Evolutionary conservation across 1,140 invertebrate genomes (phyloP).

Genomic region (Meteorus sp.): DNA sequence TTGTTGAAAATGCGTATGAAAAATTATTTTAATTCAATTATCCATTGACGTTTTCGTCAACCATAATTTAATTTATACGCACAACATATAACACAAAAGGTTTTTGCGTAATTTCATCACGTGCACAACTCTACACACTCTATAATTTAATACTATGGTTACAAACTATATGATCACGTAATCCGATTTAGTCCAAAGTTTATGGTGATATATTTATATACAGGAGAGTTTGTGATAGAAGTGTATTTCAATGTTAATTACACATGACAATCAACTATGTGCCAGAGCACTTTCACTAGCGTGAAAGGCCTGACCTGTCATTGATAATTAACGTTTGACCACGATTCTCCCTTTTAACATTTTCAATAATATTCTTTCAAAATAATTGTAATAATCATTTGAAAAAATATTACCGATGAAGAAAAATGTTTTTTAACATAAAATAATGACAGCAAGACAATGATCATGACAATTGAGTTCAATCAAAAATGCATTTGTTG

Average conservation of each 20-base stretch:
- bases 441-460: too few species aligned
- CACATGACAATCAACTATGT: constrained; percentile 21
- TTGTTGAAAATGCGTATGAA: too few species aligned
- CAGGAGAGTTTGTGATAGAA: background rate
- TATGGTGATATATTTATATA: background rate
- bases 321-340: constrained; percentile 19
- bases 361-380: background rate
- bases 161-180: background rate
- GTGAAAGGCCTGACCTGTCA: constrained; percentile 20
- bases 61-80: background rate
- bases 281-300: constrained; percentile 17
- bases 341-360: background rate
- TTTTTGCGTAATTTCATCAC: constrained; percentile 11
- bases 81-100: background rate
- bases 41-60: too few species aligned
- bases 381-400: too few species aligned
- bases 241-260: constrained; percentile 12
- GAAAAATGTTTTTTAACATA: too few species aligned
- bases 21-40: too few species aligned
- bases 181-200: background rate
- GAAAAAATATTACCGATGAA: too few species aligned
- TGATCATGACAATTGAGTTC: too few species aligned
- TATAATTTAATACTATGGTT: background rate
- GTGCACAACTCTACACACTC: constrained; percentile 1
- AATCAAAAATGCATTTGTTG: too few species aligned